phyloP scores from a whole-genome alignment of 2,113 vertebrate species.

The Perccottus glenii region DNA sequence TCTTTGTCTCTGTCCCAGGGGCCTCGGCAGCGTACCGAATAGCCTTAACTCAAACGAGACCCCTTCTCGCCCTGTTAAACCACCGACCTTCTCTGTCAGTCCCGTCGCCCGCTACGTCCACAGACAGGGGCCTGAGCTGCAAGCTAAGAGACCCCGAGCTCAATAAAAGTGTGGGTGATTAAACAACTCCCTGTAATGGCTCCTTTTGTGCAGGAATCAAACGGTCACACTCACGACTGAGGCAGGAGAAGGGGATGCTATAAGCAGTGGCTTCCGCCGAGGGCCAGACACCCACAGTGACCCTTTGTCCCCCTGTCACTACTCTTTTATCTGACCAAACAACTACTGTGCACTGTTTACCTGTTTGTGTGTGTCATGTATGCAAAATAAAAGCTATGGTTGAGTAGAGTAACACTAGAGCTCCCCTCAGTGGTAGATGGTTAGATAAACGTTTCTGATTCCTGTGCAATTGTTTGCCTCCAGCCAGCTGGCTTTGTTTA shows the following conservation, averaged over 20 bases:
- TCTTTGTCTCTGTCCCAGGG: conserved; percentile 67
- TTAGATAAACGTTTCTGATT: conserved; percentile 12
- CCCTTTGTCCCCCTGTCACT: conserved; percentile 68
- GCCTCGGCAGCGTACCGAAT: conserved; percentile 56
- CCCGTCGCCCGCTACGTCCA: conserved; percentile 52
- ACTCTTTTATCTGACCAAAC: conserved; percentile 74
- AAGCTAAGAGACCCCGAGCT: conserved; percentile 71
- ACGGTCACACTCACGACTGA: conserved; percentile 67
- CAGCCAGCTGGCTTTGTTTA: conserved; percentile 69
- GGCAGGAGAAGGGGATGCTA: conserved; percentile 34
- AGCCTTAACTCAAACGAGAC: conserved; percentile 69
- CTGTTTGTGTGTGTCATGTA: conserved; percentile 29
- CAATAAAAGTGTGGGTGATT: conserved; percentile 78
- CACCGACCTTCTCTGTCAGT: conserved; percentile 78
- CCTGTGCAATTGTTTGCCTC: conserved; percentile 30
- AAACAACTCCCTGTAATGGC: conserved; percentile 79
- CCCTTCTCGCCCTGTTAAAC: conserved; percentile 73
- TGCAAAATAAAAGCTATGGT: conserved; percentile 38
- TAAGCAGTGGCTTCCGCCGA: conserved; percentile 42
- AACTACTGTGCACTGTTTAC: conserved; percentile 45
- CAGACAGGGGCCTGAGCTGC: conserved; percentile 65
- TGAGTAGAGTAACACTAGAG: conserved; percentile 62
- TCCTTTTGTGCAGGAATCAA: conserved; percentile 76
- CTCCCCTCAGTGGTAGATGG: conserved; percentile 65
- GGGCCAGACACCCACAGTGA: conserved; percentile 65